These are phyloP conservation scores for Drosophila ustulata DNA, from an alignment of 2,888 invertebrate species.

Conservation along the genomic window DNA sequence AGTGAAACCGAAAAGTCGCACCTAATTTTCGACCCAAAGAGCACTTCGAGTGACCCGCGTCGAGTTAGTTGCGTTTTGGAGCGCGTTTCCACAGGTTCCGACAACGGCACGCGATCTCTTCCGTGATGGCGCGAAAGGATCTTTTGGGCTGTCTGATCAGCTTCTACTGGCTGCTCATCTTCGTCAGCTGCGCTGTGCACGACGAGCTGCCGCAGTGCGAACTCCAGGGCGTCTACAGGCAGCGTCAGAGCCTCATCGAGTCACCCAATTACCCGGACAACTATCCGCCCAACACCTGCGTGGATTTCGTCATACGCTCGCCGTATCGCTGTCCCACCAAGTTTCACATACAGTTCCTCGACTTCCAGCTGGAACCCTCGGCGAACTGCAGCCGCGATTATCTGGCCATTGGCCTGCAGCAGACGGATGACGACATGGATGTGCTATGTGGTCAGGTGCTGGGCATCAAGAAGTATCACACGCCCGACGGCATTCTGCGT, in stretches of 20 bases:
- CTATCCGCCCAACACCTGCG: slow-evolving; percentile 85
- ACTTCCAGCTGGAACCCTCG: slow-evolving; percentile 86
- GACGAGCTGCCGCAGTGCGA: slow-evolving; percentile 80
- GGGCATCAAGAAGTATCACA: slow-evolving; percentile 85
- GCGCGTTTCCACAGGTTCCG: slow-evolving; percentile 44
- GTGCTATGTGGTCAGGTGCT: slow-evolving; percentile 86
- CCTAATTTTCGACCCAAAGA: slow-evolving; percentile 50
- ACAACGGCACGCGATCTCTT: slow-evolving; percentile 15
- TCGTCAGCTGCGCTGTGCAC: slow-evolving; percentile 60
- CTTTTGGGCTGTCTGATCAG: slow-evolving; percentile 10
- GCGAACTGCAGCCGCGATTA: slow-evolving; percentile 86
- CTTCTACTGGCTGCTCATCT: slow-evolving; percentile 3
- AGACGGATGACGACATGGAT: slow-evolving; percentile 81
- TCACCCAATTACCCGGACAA: slow-evolving; percentile 86
- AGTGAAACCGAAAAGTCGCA: slow-evolving; percentile 65
- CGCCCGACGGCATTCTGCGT: slow-evolving; percentile 85
- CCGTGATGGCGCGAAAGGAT: slow-evolving; percentile 40
- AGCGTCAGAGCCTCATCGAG: slow-evolving; percentile 85
- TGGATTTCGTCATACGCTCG: slow-evolving; percentile 86
- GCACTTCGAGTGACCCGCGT: slow-evolving; percentile 45
- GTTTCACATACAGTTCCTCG: slow-evolving; percentile 86
- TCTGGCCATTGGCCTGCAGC: slow-evolving; percentile 85
- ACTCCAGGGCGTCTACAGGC: slow-evolving; percentile 84
- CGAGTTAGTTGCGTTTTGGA: slow-evolving; percentile 69
- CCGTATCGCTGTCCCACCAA: slow-evolving; percentile 85